Conservation (phyloP, 2,797 vertebrate genomes). For the Danio choprae region DNA sequence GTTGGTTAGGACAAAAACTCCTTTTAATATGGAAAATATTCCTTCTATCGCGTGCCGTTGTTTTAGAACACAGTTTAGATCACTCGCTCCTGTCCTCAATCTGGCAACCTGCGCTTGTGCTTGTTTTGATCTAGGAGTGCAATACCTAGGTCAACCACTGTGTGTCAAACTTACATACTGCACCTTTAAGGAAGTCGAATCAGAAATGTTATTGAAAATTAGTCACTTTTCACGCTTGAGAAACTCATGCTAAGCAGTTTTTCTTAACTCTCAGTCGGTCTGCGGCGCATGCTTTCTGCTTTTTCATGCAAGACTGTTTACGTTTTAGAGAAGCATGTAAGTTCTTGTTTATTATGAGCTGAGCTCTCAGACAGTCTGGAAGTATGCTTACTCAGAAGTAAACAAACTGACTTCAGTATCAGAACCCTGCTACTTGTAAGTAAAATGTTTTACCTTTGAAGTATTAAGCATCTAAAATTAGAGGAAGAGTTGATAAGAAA, state of each 20-base stretch:
- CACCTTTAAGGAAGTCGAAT: not conserved
- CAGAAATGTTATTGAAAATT: not conserved
- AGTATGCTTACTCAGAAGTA: not conserved
- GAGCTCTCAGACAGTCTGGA: not conserved
- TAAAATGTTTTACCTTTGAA: not conserved
- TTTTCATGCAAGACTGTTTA: not conserved
- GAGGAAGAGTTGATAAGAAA: not conserved
- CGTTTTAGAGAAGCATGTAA: not conserved
- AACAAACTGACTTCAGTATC: not conserved
- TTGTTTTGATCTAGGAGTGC: too few relatives aligned
- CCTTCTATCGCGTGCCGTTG: too few relatives aligned
- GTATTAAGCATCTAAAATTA: not conserved
- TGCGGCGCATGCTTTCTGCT: not conserved
- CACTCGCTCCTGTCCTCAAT: too few relatives aligned
- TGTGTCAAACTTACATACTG: too few relatives aligned
- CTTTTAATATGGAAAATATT: too few relatives aligned
- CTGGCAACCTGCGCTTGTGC: too few relatives aligned
- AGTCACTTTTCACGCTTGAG: not conserved
- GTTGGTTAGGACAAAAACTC: too few relatives aligned
- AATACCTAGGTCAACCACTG: too few relatives aligned
- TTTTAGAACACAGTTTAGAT: too few relatives aligned
- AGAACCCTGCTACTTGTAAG: not conserved
- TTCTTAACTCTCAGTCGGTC: not conserved
- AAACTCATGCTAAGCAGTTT: not conserved
- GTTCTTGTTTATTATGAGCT: not conserved